These are phyloP conservation scores for Nannobrachium achirus DNA, from an alignment of 2,113 vertebrate species.

Conservation along the genomic window DNA sequence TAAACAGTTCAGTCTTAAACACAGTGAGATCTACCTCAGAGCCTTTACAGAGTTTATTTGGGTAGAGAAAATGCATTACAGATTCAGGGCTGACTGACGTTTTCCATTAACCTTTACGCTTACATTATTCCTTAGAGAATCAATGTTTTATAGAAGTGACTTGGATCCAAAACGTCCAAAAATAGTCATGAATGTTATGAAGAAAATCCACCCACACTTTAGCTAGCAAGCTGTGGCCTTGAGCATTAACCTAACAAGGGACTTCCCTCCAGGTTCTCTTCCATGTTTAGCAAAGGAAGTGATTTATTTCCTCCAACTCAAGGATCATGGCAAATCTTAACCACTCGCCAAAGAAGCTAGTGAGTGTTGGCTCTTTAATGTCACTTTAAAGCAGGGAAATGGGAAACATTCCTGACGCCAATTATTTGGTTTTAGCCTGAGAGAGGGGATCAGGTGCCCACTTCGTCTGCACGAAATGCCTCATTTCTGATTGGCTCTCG, in stretches of 20 bases:
- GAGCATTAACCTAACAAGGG: slow-evolving; percentile 49
- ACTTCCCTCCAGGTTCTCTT: slow-evolving; percentile 62
- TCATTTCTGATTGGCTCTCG: slow-evolving; percentile 46
- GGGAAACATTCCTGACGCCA: slow-evolving; percentile 62
- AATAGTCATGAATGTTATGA: slow-evolving; percentile 54
- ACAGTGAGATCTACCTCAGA: slow-evolving; percentile 4
- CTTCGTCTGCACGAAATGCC: slow-evolving; percentile 61
- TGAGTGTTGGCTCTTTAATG: slow-evolving; percentile 40
- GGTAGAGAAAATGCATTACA: neutral
- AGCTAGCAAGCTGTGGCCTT: slow-evolving; percentile 40
- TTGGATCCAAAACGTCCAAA: slow-evolving; percentile 45
- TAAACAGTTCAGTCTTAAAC: slow-evolving; percentile 9
- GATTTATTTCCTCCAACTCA: slow-evolving; percentile 52
- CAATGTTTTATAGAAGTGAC: slow-evolving; percentile 6
- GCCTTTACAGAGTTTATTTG: neutral
- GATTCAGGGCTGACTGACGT: neutral
- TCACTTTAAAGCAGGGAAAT: slow-evolving; percentile 51
- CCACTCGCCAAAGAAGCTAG: slow-evolving; percentile 32
- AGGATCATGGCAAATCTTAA: slow-evolving; percentile 56
- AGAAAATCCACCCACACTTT: slow-evolving; percentile 49
- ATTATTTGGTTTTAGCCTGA: slow-evolving; percentile 62
- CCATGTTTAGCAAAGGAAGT: slow-evolving; percentile 62
- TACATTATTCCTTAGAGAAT: neutral
- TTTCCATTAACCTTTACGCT: slow-evolving; percentile 3
- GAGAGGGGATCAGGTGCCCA: slow-evolving; percentile 70